Evolutionary conservation across 2,888 invertebrate species (phyloP), one percentile per base, ranked within the genome.

Genomic region (Ormyrus labotus): DNA sequence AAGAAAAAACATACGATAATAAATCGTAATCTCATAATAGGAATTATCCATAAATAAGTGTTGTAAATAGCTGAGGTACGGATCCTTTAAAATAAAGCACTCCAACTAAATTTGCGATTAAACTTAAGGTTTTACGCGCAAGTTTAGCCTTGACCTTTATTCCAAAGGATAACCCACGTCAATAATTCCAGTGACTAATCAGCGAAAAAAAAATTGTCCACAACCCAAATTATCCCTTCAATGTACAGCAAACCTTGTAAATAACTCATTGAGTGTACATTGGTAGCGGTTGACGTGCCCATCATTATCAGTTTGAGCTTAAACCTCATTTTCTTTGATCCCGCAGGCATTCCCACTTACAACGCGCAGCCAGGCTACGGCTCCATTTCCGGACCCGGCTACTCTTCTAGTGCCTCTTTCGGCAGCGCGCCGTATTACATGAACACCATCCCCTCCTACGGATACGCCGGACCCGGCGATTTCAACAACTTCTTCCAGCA

Each of bases 401-500:
- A 77, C 63, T 53, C 73, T 5, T 47, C 69, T 0, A 53, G 53
- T 47, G 57, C 73, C n/a, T 48, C 45, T 5, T 73, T 55, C 13
- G 63, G 19, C 8, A n/a, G 34, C 13, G n/a, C 13, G 13, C 8
- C n/a, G 5, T 47, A 48, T 0, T 65, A 61, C 13, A 13, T n/a
- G 4, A 60, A 57, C 47, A 13, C 13, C 10, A 53, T 53, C 3
- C 60, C 53, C 0, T 53, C 19, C 1, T 72, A 68, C 9, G 65
- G 9, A 0, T 53, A 45, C 57, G 11, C 0, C 8, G 71, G 55
- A 53, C 72, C 64, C 5, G 53, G 11, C 0, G 58, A 65, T 10
- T 81, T 84, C 68, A 84, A 85, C 19, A 63, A 19, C 13, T 61
- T 84, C 63, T 82, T 87, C 69, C 76, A 84, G 19, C 83, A 87